Conservation (phyloP, 2,797 vertebrate genomes). For the Alectoris magna region DNA sequence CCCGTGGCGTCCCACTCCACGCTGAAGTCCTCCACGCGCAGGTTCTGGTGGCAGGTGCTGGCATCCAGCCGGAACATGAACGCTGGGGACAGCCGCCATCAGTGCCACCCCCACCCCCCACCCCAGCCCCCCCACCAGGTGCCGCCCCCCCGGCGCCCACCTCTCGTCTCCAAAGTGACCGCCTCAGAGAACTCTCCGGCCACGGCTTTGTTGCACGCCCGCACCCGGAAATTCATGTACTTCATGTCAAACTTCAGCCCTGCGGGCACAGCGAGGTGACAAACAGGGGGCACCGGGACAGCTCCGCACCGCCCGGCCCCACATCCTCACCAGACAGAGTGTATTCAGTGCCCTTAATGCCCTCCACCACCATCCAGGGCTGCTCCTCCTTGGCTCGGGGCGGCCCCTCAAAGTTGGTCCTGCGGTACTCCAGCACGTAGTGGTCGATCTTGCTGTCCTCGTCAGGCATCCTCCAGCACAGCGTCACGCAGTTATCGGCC, state of each 20-base stretch:
- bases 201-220: constrained; percentile 94
- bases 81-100: constrained; percentile 76
- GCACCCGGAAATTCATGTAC: constrained; percentile 94
- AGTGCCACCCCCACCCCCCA: background rate
- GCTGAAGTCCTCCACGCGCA: constrained; percentile 91
- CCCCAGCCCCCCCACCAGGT: too few relatives aligned
- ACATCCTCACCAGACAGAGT: constrained; percentile 84
- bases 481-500: constrained; percentile 89
- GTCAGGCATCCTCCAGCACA: constrained; percentile 89
- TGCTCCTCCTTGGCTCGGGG: constrained; percentile 93
- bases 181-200: constrained; percentile 94
- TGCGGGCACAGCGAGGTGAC: constrained; percentile 28
- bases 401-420: constrained; percentile 92
- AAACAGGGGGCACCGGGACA: background rate
- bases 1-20: constrained; percentile 96
- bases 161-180: constrained; percentile 91
- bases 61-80: constrained; percentile 93
- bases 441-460: constrained; percentile 93
- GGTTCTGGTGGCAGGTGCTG: constrained; percentile 92
- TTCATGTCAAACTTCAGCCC: constrained; percentile 94
- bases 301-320: background rate
- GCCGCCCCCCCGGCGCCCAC: constrained; percentile 65
- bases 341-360: constrained; percentile 87
- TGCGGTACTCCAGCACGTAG: constrained; percentile 91
- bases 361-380: constrained; percentile 97